phyloP scores from a whole-genome alignment of 1,140 invertebrate genomes.

The Orius laevigatus region DNA sequence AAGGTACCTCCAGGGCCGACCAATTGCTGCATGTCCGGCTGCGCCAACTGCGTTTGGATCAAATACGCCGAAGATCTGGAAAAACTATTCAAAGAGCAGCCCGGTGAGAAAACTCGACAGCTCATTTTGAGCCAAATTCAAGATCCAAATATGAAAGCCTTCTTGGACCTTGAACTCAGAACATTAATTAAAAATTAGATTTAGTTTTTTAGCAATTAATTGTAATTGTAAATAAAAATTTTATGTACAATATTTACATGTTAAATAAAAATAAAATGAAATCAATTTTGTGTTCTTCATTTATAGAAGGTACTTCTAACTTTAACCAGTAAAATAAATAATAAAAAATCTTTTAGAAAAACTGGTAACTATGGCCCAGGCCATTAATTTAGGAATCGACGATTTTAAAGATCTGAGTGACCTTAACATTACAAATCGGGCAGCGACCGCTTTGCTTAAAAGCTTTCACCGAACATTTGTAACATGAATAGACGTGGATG shows the following conservation, averaged over 20 bases:
- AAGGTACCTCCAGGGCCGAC: constrained; percentile 45
- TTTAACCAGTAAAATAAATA: too few relatives aligned
- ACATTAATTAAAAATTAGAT: constrained; percentile 13
- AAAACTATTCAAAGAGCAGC: constrained; percentile 43
- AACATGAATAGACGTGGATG: constrained; percentile 11
- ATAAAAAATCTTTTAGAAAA: too few relatives aligned
- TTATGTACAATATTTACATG: too few relatives aligned
- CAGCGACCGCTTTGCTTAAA: constrained; percentile 13
- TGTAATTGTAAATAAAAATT: too few relatives aligned
- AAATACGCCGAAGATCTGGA: constrained; percentile 71
- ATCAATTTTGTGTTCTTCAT: too few relatives aligned
- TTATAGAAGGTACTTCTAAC: too few relatives aligned
- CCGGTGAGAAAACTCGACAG: constrained; percentile 45
- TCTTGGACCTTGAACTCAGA: constrained; percentile 52
- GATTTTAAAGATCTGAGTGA: too few relatives aligned
- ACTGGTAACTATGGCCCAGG: too few relatives aligned
- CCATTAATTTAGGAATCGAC: too few relatives aligned
- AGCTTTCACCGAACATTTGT: constrained; percentile 11
- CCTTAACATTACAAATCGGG: constrained; percentile 10
- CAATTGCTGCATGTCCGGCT: constrained; percentile 84
- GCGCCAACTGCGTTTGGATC: constrained; percentile 89
- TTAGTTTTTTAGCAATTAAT: too few relatives aligned
- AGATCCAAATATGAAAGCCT: constrained; percentile 69
- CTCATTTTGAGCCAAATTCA: constrained; percentile 58
- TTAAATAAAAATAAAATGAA: too few relatives aligned